These are phyloP conservation scores for Pissodes strobi DNA, from an alignment of 1,140 invertebrate genomes.

Conservation along the genomic window DNA sequence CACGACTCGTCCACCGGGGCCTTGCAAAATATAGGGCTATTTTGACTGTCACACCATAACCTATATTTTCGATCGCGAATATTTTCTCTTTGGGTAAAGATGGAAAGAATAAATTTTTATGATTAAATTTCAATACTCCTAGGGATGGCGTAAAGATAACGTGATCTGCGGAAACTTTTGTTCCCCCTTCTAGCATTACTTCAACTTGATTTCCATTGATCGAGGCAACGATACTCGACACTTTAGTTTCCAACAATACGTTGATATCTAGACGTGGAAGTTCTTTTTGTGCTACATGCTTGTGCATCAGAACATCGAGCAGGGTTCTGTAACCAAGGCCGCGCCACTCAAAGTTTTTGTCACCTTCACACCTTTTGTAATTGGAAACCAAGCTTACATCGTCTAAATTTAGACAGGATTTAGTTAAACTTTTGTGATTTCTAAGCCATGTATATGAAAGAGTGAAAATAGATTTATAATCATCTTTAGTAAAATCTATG, in stretches of 20 bases:
- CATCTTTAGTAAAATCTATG: neutral
- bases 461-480: neutral
- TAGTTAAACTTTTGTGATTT: slow-evolving; percentile 7
- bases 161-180: slow-evolving; percentile 63
- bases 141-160: slow-evolving; percentile 72
- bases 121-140: slow-evolving; percentile 69
- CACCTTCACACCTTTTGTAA: slow-evolving; percentile 31
- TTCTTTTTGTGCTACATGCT: slow-evolving; percentile 28
- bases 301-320: slow-evolving; percentile 44
- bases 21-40: too few species aligned
- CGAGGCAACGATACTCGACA: slow-evolving; percentile 35
- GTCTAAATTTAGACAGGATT: slow-evolving; percentile 6
- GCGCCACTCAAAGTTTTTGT: slow-evolving; percentile 36
- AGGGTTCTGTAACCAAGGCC: slow-evolving; percentile 43
- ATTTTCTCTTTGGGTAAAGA: slow-evolving; percentile 63
- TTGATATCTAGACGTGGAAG: slow-evolving; percentile 29
- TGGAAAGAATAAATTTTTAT: slow-evolving; percentile 65
- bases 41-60: too few species aligned
- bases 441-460: neutral
- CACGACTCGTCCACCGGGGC: too few species aligned
- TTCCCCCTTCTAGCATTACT: slow-evolving; percentile 42
- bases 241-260: slow-evolving; percentile 41
- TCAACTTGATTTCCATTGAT: slow-evolving; percentile 26
- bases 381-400: slow-evolving; percentile 14
- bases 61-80: slow-evolving; percentile 65